These are phyloP conservation scores for Danionella cerebrum DNA, from an alignment of 2,113 vertebrate species.

Conservation along the genomic window DNA sequence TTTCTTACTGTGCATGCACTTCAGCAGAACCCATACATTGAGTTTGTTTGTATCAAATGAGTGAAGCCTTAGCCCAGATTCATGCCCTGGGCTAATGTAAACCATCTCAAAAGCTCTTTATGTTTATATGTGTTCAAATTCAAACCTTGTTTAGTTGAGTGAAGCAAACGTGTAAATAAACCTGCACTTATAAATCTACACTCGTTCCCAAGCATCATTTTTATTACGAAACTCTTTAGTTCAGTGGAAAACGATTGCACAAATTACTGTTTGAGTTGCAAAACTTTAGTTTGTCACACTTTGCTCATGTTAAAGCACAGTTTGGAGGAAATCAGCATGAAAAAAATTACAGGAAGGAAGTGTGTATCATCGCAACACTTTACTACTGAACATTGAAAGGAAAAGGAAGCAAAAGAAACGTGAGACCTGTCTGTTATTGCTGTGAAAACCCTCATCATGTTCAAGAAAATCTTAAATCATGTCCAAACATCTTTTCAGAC, in stretches of 20 bases:
- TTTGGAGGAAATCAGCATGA: background rate
- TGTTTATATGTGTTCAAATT: background rate
- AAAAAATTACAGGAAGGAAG: background rate
- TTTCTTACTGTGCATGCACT: conserved; percentile 6
- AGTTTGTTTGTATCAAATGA: conserved; percentile 10
- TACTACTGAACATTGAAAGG: background rate
- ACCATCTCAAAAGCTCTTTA: background rate
- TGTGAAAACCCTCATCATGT: too few species aligned
- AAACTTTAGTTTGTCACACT: background rate
- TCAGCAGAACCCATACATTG: background rate
- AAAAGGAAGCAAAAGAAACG: background rate
- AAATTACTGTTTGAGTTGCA: background rate
- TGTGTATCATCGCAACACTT: background rate
- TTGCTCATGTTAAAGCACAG: too few species aligned
- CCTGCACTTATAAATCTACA: background rate
- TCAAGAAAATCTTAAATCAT: background rate
- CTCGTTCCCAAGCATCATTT: too few species aligned
- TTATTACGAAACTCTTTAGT: background rate
- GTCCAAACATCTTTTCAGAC: background rate
- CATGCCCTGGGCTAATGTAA: conserved; percentile 17
- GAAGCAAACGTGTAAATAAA: conserved; percentile 20
- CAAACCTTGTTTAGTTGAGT: background rate
- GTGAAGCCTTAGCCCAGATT: conserved; percentile 16
- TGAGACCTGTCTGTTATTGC: background rate
- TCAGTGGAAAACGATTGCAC: background rate